Evolutionary conservation across 2,888 invertebrate species (phyloP), one percentile per base, ranked within the genome.

Genomic region (Oligia latruncula): DNA sequence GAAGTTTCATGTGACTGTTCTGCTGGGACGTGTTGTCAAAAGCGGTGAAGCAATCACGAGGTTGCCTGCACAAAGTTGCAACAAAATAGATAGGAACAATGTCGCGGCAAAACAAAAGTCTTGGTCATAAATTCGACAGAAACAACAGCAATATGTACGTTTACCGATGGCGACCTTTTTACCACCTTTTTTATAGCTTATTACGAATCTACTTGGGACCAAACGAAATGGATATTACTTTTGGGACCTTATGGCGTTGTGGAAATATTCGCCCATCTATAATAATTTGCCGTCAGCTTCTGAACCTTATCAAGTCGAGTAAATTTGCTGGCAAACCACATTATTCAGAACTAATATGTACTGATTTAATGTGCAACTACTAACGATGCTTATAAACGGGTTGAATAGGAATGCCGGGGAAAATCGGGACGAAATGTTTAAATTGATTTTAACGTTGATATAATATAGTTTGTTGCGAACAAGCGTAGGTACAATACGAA

Each of bases 101-200:
- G 64, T 52, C 78, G 13, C 49, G 8, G n/a, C 1, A 9, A 35
- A 71, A 67, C 43, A 15, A 29, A n/a, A 83, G 78, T 67, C 8
- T 83, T 64, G 64, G 72, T 58, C 46, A 74, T 78, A 81, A 81
- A 85, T 46, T 71, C 17, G 46, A 0, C 60, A 55, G 60, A 86
- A 85, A 83, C 83, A 86, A 84, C 83, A 78, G 83, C 74, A 84
- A 71, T 78, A 84, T 49, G 74, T 87, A 84, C 55, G 71, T 55
- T 76, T 71, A 76, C 82, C 64, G 72, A 85, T 81, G 76, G 79
- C 68, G 81, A 78, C 84, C 88, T 82, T 89, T 88, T 84, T 81
- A 85, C 78, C 83, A 89, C 88, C 83, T 85, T 90, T 29, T 88
- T 89, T 86, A 83, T 81, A 71, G 81, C 78, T 73, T 85, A 87